These are phyloP conservation scores for Scatophagus argus DNA, from an alignment of 2,113 vertebrate genomes.

Conservation along the genomic window DNA sequence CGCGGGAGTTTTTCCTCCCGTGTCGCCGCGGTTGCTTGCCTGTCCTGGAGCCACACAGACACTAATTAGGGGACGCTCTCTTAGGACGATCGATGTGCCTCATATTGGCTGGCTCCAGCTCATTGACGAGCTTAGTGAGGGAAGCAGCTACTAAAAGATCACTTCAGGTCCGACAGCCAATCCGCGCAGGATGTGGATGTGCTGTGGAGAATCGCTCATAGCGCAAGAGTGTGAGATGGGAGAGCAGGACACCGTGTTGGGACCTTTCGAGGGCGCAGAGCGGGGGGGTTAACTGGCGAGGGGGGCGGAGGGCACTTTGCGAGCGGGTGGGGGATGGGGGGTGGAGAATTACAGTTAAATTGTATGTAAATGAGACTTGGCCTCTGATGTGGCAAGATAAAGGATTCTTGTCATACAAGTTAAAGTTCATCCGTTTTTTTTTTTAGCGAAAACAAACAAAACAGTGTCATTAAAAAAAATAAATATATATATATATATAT, in stretches of 20 bases:
- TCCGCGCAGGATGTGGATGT: slow-evolving; percentile 10
- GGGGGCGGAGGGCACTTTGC: slow-evolving; percentile 36
- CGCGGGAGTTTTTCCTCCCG: slow-evolving; percentile 1
- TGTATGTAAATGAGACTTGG: slow-evolving; percentile 48
- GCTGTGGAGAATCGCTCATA: slow-evolving; percentile 1
- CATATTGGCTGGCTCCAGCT: slow-evolving; percentile 76
- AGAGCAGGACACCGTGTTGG: slow-evolving; percentile 54
- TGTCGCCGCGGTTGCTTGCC: slow-evolving; percentile 34
- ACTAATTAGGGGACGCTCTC: slow-evolving; percentile 79
- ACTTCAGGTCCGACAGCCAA: slow-evolving; percentile 50
- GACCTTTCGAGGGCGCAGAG: slow-evolving; percentile 43
- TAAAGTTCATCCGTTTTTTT: neutral
- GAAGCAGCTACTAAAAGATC: slow-evolving; percentile 64
- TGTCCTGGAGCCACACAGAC: slow-evolving; percentile 67
- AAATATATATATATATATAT: no score
- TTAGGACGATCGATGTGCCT: slow-evolving; percentile 76
- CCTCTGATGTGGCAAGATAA: neutral
- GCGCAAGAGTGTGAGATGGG: slow-evolving; percentile 20
- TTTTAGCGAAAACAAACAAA: no score
- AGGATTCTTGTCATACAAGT: neutral
- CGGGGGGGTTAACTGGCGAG: slow-evolving; percentile 45
- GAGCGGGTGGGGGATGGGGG: no score
- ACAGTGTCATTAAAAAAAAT: no score
- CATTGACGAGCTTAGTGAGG: slow-evolving; percentile 75
- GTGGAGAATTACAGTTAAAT: slow-evolving; percentile 56